phyloP scores from a whole-genome alignment of 2,888 invertebrate species.

The Euclidia mi region DNA sequence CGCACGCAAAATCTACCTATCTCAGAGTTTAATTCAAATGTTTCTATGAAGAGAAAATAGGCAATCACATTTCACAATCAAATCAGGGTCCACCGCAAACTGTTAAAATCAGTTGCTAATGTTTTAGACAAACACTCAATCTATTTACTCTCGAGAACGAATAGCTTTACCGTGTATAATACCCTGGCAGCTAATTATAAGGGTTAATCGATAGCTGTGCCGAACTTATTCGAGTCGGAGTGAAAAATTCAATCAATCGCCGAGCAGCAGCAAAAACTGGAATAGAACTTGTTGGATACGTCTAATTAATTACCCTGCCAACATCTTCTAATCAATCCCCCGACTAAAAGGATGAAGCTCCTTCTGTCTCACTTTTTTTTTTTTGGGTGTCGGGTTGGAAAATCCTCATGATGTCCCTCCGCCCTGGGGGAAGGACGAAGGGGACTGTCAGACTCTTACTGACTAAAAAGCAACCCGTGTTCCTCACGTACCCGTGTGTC shows the following conservation, averaged over 20 bases:
- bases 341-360: constrained; percentile 60
- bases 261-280: constrained; percentile 65
- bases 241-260: constrained; percentile 66
- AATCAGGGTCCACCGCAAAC: not conserved
- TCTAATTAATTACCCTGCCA: constrained; percentile 71
- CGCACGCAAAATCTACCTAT: no score
- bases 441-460: no score
- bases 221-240: constrained; percentile 31
- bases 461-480: no score
- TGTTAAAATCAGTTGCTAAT: not conserved
- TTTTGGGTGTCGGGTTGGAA: no score
- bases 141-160: not conserved
- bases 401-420: no score
- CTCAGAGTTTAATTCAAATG: not conserved
- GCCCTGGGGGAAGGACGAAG: no score
- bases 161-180: not conserved
- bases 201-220: constrained; percentile 1
- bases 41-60: not conserved
- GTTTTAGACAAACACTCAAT: not conserved
- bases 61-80: not conserved
- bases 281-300: constrained; percentile 66
- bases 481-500: no score
- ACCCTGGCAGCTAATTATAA: not conserved
- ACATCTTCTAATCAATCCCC: constrained; percentile 71
- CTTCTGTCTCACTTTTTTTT: no score